Conservation (phyloP, 1,140 invertebrate genomes). For the Drosophila kikkawai region DNA sequence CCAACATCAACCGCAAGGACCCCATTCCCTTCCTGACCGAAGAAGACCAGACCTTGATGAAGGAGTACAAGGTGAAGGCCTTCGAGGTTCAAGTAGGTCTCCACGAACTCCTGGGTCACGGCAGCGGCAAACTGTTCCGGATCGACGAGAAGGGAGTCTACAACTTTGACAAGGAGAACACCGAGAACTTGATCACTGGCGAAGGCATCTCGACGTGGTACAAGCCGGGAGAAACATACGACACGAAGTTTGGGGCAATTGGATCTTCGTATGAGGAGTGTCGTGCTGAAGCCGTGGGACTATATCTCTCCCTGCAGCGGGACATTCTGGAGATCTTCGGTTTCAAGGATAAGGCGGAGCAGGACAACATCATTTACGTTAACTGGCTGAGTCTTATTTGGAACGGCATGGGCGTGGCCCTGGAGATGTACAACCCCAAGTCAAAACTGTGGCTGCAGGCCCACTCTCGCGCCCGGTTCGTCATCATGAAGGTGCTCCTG, state of each 20-base stretch:
- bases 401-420: conserved; percentile 92
- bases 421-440: conserved; percentile 96
- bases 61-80: conserved; percentile 89
- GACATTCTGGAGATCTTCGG: conserved; percentile 96
- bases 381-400: conserved; percentile 96
- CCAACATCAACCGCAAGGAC: conserved; percentile 92
- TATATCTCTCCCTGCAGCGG: conserved; percentile 92
- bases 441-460: conserved; percentile 95
- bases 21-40: conserved; percentile 92
- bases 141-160: conserved; percentile 90
- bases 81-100: conserved; percentile 96
- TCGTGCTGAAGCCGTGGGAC: conserved; percentile 96
- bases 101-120: conserved; percentile 97
- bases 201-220: conserved; percentile 90
- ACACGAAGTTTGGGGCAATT: conserved; percentile 95
- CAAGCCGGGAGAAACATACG: conserved; percentile 94
- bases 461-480: conserved; percentile 95
- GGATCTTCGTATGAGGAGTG: conserved; percentile 97
- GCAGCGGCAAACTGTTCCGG: conserved; percentile 96
- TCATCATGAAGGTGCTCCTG: conserved; percentile 93
- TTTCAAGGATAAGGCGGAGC: conserved; percentile 89
- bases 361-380: conserved; percentile 94
- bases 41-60: conserved; percentile 90
- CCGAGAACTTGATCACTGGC: conserved; percentile 92
- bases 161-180: conserved; percentile 92